Evolutionary conservation across 2,888 invertebrate species (phyloP).

Genomic region (Arctia plantaginis): DNA sequence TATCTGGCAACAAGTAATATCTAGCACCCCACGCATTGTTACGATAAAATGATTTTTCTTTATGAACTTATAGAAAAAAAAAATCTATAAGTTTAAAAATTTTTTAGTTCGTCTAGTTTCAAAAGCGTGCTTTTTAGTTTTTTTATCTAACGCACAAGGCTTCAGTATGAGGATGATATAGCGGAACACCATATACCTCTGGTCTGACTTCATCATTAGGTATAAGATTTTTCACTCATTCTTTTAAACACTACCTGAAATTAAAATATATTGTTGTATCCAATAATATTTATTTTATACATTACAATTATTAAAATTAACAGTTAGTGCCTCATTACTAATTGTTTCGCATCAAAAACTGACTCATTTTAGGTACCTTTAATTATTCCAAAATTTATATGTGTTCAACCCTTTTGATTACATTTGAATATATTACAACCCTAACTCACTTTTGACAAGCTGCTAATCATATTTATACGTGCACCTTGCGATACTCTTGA

Average conservation of each 20-base stretch:
- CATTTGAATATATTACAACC: slow-evolving; percentile 79
- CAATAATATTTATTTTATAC: not conserved
- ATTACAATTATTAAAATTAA: slow-evolving; percentile 16
- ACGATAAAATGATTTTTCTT: too few relatives aligned
- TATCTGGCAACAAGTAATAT: too few relatives aligned
- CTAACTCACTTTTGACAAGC: slow-evolving; percentile 85
- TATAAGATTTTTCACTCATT: not conserved
- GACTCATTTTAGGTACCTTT: slow-evolving; percentile 26
- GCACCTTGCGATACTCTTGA: slow-evolving; percentile 81
- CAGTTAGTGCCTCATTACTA: slow-evolving; percentile 33
- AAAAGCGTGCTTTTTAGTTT: too few relatives aligned
- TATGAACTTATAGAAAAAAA: too few relatives aligned
- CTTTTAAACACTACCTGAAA: not conserved
- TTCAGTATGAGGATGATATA: too few relatives aligned
- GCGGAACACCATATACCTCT: not conserved
- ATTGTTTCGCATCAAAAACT: slow-evolving; percentile 42
- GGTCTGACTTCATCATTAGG: not conserved
- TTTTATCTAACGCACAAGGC: not conserved
- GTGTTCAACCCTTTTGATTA: slow-evolving; percentile 77
- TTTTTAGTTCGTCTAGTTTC: too few relatives aligned
- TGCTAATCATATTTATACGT: slow-evolving; percentile 85
- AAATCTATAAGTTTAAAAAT: too few relatives aligned
- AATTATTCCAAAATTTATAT: slow-evolving; percentile 44
- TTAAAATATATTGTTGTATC: not conserved
- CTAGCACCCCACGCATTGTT: too few relatives aligned